Evolutionary conservation across 2,888 invertebrate species (phyloP).

Genomic region (Nomada goodeniana): DNA sequence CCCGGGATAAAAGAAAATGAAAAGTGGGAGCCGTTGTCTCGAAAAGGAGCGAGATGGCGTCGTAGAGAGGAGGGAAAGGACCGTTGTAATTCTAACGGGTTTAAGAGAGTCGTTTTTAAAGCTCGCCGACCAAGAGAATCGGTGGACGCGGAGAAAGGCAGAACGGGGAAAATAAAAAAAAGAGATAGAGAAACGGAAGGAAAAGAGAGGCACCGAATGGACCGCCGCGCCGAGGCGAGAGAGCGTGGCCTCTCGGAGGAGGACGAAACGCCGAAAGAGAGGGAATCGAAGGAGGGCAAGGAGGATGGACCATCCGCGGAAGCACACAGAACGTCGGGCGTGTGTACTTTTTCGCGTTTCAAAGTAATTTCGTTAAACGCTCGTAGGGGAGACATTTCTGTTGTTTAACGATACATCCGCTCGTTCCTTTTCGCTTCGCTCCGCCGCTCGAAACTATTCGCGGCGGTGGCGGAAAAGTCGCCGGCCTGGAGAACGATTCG

Average conservation of each 20-base stretch:
- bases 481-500: slow-evolving; percentile 21
- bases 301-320: slow-evolving; percentile 48
- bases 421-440: neutral
- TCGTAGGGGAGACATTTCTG: slow-evolving; percentile 57
- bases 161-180: slow-evolving; percentile 24
- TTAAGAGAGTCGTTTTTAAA: slow-evolving; percentile 73
- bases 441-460: slow-evolving; percentile 37
- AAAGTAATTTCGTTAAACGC: slow-evolving; percentile 75
- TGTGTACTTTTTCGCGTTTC: slow-evolving; percentile 72
- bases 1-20: neutral
- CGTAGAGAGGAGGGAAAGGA: slow-evolving; percentile 9
- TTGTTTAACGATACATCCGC: slow-evolving; percentile 62
- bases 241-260: neutral
- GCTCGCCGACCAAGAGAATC: slow-evolving; percentile 62
- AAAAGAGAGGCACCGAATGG: slow-evolving; percentile 10
- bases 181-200: slow-evolving; percentile 11
- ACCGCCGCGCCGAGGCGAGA: neutral
- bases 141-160: slow-evolving; percentile 37
- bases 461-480: slow-evolving; percentile 12
- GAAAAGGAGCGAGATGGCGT: neutral
- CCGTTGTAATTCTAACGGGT: slow-evolving; percentile 69
- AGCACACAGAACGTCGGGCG: slow-evolving; percentile 55
- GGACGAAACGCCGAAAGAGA: slow-evolving; percentile 25
- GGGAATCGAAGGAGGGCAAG: neutral
- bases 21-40: neutral